phyloP scores from a whole-genome alignment of 2,888 invertebrate genomes.

The Phanerotoma sp. region DNA sequence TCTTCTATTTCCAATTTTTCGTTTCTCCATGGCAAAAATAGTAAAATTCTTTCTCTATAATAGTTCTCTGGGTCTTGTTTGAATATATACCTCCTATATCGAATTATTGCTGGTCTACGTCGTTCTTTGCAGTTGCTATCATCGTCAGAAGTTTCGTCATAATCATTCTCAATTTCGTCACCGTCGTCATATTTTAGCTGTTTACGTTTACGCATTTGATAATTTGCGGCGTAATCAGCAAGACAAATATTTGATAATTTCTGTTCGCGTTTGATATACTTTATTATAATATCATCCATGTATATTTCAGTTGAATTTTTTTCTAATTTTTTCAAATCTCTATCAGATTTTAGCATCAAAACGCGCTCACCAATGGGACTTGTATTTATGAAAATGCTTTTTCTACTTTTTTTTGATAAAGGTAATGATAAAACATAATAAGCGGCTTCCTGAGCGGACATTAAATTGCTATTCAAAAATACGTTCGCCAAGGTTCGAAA shows the following conservation, averaged over 20 bases:
- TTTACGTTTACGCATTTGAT: neutral
- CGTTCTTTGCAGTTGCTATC: constrained; percentile 13
- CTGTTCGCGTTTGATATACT: constrained; percentile 11
- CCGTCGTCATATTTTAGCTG: neutral
- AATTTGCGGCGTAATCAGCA: constrained; percentile 30
- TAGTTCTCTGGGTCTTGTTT: constrained; percentile 24
- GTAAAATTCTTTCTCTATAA: constrained; percentile 29
- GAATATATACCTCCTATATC: constrained; percentile 25
- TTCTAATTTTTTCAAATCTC: constrained; percentile 10
- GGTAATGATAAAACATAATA: constrained; percentile 30
- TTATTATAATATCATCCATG: constrained; percentile 19
- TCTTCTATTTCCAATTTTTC: constrained; percentile 28
- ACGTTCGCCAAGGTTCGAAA: constrained; percentile 27
- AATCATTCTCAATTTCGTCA: neutral
- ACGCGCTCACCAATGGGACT: constrained; percentile 25
- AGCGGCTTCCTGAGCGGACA: constrained; percentile 34
- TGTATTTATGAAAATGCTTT: constrained; percentile 27
- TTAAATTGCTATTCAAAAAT: constrained; percentile 33
- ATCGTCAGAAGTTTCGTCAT: constrained; percentile 20
- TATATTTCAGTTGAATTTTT: constrained; percentile 26
- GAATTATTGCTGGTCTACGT: constrained; percentile 22
- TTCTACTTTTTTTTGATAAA: constrained; percentile 26
- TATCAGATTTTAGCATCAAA: constrained; percentile 26
- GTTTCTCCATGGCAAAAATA: constrained; percentile 34
- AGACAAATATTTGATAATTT: constrained; percentile 23